Evolutionary conservation across 2,888 invertebrate genomes (phyloP).

Genomic region (Coleophora flavipennella): DNA sequence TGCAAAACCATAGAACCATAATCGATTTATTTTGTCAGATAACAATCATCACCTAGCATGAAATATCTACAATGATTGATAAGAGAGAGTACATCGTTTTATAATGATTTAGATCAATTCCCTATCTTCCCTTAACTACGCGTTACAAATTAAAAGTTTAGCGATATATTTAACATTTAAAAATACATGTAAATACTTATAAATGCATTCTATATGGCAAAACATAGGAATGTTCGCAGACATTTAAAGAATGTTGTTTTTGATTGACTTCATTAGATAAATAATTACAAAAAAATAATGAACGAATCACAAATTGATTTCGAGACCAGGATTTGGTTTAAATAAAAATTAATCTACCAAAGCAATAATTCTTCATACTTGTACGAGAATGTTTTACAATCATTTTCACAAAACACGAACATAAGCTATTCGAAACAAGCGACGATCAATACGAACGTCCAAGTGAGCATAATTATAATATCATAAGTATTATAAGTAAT

Average conservation of each 20-base stretch:
- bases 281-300: too few relatives aligned
- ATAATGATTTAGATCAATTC: conserved; percentile 24
- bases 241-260: conserved; percentile 1
- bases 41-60: neutral
- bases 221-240: conserved; percentile 41
- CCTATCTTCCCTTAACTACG: conserved; percentile 49
- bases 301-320: too few relatives aligned
- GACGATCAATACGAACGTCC: conserved; percentile 2
- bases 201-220: conserved; percentile 62
- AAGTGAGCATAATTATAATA: conserved; percentile 3
- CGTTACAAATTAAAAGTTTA: conserved; percentile 27
- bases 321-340: too few relatives aligned
- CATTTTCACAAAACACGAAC: too few relatives aligned
- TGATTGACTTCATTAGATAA: neutral
- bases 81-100: too few relatives aligned
- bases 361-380: too few relatives aligned
- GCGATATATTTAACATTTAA: too few relatives aligned
- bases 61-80: neutral
- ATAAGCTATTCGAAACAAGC: neutral
- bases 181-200: conserved; percentile 29
- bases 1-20: too few relatives aligned
- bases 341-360: too few relatives aligned
- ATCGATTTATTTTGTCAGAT: neutral
- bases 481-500: neutral
- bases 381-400: too few relatives aligned